Evolutionary conservation across 2,888 invertebrate species (phyloP).

Genomic region (Pseudoips prasinana): DNA sequence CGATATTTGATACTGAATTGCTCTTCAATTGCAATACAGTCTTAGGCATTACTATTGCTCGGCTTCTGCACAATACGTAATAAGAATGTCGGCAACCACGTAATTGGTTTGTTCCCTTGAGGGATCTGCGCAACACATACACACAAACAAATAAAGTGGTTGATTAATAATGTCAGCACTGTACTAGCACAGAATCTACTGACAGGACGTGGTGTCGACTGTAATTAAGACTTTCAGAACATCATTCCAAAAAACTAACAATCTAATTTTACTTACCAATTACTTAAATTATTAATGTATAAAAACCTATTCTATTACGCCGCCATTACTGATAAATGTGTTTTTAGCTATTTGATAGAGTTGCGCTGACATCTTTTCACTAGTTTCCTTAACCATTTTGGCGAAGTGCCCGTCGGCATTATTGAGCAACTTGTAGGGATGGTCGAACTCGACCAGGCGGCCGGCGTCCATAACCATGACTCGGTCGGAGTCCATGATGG

Average conservation of each 20-base stretch:
- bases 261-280: conserved; percentile 1
- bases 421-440: conserved; percentile 84
- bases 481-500: conserved; percentile 95
- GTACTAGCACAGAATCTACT: no score
- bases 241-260: conserved; percentile 18
- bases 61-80: no score
- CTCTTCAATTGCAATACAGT: no score
- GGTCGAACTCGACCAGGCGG: conserved; percentile 86
- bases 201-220: no score
- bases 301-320: conserved; percentile 52
- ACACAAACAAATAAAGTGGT: no score
- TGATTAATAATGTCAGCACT: no score
- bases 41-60: no score
- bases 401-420: conserved; percentile 83
- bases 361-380: conserved; percentile 76
- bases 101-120: no score
- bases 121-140: no score
- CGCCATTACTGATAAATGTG: conserved; percentile 65
- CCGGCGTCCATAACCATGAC: conserved; percentile 94
- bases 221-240: conserved; percentile 3
- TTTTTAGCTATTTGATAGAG: conserved; percentile 69
- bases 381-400: conserved; percentile 88
- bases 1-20: no score
- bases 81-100: no score
- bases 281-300: neutral